Evolutionary conservation across 2,113 vertebrate genomes (phyloP).

Genomic region (Python bivittatus): DNA sequence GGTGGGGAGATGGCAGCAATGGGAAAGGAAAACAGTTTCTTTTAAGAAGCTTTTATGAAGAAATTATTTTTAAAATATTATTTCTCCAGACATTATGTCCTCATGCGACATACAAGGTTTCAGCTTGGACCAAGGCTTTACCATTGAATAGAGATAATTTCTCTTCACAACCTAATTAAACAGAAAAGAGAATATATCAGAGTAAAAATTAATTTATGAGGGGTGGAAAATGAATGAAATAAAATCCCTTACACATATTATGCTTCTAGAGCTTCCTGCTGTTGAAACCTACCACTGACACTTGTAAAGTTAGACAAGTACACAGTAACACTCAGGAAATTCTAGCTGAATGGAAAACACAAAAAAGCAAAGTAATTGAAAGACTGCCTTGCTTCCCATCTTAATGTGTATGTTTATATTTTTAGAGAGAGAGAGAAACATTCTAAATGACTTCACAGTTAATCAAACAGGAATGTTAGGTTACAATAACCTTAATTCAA

Average conservation of each 20-base stretch:
- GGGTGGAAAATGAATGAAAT: not conserved
- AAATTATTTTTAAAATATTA: slow-evolving; percentile 52
- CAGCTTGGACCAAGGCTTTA: slow-evolving; percentile 17
- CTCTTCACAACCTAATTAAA: slow-evolving; percentile 64
- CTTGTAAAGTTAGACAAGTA: fast-evolving
- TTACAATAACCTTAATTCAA: not conserved
- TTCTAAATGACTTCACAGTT: not conserved
- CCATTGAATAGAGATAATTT: slow-evolving; percentile 54
- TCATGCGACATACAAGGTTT: not conserved
- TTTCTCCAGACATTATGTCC: slow-evolving; percentile 50
- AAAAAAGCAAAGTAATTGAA: not conserved
- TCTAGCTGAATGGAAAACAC: not conserved
- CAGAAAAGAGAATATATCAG: slow-evolving; percentile 48
- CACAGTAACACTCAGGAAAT: not conserved
- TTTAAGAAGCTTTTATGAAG: slow-evolving; percentile 63
- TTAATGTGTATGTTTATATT: fast-evolving
- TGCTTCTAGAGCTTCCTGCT: not conserved
- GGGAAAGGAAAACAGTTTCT: slow-evolving; percentile 53
- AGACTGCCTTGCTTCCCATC: not conserved
- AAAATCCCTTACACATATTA: fast-evolving
- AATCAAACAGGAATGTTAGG: not conserved
- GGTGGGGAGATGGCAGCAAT: slow-evolving; percentile 31
- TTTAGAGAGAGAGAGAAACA: not conserved
- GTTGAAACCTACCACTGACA: not conserved
- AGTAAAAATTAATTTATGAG: not conserved